phyloP scores from a whole-genome alignment of 2,797 vertebrate species.

The Microctenopoma stevenorrisi region DNA sequence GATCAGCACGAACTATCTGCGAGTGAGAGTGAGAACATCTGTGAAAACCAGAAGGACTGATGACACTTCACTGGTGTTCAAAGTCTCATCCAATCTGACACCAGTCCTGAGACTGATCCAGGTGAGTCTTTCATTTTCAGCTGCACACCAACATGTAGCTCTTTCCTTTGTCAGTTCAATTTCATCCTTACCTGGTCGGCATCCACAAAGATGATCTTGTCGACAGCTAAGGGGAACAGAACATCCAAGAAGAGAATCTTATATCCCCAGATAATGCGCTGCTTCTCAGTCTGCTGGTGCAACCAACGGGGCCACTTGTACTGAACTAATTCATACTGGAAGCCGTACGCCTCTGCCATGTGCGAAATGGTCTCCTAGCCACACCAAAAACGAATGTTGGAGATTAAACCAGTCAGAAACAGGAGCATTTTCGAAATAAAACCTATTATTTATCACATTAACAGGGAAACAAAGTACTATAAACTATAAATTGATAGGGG shows the following conservation, averaged over 20 bases:
- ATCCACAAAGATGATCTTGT: slow-evolving; percentile 99
- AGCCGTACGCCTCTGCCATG: slow-evolving; percentile 91
- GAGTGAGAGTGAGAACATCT: slow-evolving; percentile 12
- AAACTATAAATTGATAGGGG: not conserved
- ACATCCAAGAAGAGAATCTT: slow-evolving; percentile 99
- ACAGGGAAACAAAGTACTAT: not conserved
- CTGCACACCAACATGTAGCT: not conserved
- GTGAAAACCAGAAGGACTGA: slow-evolving; percentile 10
- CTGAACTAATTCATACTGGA: slow-evolving; percentile 95
- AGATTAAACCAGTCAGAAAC: slow-evolving; percentile 10
- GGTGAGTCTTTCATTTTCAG: slow-evolving; percentile 7
- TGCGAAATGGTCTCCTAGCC: slow-evolving; percentile 92
- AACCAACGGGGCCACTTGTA: slow-evolving; percentile 98
- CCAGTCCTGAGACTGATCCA: not conserved
- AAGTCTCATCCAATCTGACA: slow-evolving; percentile 42
- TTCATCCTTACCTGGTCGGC: slow-evolving; percentile 91
- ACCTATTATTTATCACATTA: not conserved
- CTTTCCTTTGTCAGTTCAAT: not conserved
- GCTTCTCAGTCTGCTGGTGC: slow-evolving; percentile 95
- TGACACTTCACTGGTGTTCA: slow-evolving; percentile 1
- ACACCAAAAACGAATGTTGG: slow-evolving; percentile 8
- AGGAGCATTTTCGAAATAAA: not conserved
- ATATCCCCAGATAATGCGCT: slow-evolving; percentile 97
- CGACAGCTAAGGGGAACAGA: slow-evolving; percentile 94
- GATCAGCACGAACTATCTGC: slow-evolving; percentile 94